Evolutionary conservation across 2,888 invertebrate genomes (phyloP).

Genomic region (Tanytarsus gracilentus): DNA sequence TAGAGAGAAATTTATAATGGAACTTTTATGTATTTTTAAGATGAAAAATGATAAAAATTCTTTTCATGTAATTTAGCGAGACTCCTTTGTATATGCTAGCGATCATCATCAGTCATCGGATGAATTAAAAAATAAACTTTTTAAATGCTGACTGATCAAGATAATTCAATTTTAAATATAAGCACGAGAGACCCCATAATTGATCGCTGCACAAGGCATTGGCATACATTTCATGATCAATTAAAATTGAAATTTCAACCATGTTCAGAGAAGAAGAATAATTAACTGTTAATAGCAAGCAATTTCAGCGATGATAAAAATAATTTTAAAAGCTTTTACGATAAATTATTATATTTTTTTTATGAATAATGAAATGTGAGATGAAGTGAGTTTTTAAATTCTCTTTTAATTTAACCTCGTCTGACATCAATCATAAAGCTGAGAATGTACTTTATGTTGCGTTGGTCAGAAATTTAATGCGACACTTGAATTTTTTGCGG

Average conservation of each 20-base stretch:
- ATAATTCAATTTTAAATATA: too few species aligned
- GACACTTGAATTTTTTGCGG: too few species aligned
- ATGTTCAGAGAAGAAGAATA: not conserved
- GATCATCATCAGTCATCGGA: not conserved
- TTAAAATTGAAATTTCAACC: not conserved
- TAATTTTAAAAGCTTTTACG: too few species aligned
- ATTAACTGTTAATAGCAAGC: not conserved
- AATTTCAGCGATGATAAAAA: not conserved
- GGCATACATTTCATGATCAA: not conserved
- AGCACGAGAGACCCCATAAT: too few species aligned
- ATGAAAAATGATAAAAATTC: constrained; percentile 10
- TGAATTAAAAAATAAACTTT: not conserved
- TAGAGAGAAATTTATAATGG: not conserved
- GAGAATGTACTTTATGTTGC: not conserved
- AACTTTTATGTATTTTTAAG: constrained; percentile 11
- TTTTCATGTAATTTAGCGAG: not conserved
- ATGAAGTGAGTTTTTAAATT: not conserved
- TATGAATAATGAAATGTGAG: not conserved
- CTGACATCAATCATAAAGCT: not conserved
- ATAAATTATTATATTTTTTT: not conserved
- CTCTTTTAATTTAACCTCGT: too few species aligned
- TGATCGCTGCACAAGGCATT: too few species aligned
- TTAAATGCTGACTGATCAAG: not conserved
- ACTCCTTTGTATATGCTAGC: not conserved
- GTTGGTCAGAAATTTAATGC: too few species aligned